Conservation (phyloP, 2,113 vertebrate species). For the Hypanus sabinus region DNA sequence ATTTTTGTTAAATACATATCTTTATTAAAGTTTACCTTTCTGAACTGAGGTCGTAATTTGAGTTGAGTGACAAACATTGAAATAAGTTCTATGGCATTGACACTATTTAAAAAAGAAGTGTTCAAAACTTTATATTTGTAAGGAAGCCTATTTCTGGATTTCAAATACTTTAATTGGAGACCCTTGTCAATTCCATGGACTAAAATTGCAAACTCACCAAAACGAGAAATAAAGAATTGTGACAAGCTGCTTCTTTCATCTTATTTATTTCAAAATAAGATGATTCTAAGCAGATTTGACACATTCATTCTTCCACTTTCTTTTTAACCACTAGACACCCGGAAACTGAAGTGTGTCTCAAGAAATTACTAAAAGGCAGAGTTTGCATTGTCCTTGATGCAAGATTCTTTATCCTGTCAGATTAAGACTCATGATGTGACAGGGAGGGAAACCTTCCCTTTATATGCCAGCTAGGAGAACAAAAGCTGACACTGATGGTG, state of each 20-base stretch:
- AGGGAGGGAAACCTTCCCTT: constrained; percentile 75
- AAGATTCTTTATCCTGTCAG: constrained; percentile 91
- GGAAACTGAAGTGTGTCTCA: constrained; percentile 82
- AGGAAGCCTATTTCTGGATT: neutral
- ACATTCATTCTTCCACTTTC: constrained; percentile 68
- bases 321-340: constrained; percentile 88
- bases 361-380: constrained; percentile 94
- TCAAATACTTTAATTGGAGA: neutral
- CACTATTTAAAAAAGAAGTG: neutral
- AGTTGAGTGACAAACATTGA: neutral
- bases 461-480: constrained; percentile 75
- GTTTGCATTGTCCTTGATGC: constrained; percentile 85
- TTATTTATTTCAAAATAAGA: constrained; percentile 66
- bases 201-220: neutral
- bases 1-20: neutral
- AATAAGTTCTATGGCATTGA: neutral
- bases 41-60: neutral
- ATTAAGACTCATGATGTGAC: constrained; percentile 90
- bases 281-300: constrained; percentile 84
- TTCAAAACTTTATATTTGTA: too few species aligned
- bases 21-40: neutral
- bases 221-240: neutral
- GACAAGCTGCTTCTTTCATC: constrained; percentile 20
- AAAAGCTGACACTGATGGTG: constrained; percentile 86
- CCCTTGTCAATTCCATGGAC: neutral